A percentile compares a stretch with the other conserved stretches of the same genome.
Evolutionary conservation across 2,888 invertebrate genomes (phyloP).

Genomic region (Protodeltote pygarga): DNA sequence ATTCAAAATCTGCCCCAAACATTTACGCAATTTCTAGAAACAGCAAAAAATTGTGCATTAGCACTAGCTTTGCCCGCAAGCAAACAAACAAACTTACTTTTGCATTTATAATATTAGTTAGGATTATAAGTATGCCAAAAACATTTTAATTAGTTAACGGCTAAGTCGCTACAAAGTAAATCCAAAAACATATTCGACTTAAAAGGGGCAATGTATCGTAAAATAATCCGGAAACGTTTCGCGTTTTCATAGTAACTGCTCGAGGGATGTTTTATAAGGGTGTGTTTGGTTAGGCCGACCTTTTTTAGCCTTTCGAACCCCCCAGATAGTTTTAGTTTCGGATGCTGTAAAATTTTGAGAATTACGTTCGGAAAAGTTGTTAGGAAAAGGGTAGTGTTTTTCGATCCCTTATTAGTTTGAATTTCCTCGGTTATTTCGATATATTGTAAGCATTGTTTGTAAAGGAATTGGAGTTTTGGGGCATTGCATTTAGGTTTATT

Average conservation of each 20-base stretch:
- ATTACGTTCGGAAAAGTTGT: conserved; percentile 70
- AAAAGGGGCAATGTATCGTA: conserved; percentile 33
- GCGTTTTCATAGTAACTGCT: conserved; percentile 39
- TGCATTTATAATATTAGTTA: too few species aligned
- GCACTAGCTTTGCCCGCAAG: too few species aligned
- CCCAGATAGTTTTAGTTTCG: conserved; percentile 77
- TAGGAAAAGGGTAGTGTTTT: conserved; percentile 57
- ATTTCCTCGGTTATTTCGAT: conserved; percentile 37
- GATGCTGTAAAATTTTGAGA: conserved; percentile 71
- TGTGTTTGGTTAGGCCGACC: conserved; percentile 86
- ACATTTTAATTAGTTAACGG: too few species aligned
- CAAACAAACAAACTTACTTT: too few species aligned
- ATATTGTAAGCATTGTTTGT: conserved; percentile 22
- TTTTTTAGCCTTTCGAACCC: conserved; percentile 80
- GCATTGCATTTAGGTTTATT: conserved; percentile 7
- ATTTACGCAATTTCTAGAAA: too few species aligned
- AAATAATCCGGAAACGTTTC: conserved; percentile 18
- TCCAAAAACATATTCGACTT: not conserved
- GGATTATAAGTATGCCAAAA: too few species aligned
- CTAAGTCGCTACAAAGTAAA: conserved; percentile 6
- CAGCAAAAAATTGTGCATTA: too few species aligned
- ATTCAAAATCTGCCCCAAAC: too few species aligned
- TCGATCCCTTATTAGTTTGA: conserved; percentile 55
- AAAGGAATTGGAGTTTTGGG: conserved; percentile 5
- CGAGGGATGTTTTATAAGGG: conserved; percentile 81